Evolutionary conservation across 2,113 vertebrate genomes (phyloP).

Genomic region (Diphyllodes magnificus): DNA sequence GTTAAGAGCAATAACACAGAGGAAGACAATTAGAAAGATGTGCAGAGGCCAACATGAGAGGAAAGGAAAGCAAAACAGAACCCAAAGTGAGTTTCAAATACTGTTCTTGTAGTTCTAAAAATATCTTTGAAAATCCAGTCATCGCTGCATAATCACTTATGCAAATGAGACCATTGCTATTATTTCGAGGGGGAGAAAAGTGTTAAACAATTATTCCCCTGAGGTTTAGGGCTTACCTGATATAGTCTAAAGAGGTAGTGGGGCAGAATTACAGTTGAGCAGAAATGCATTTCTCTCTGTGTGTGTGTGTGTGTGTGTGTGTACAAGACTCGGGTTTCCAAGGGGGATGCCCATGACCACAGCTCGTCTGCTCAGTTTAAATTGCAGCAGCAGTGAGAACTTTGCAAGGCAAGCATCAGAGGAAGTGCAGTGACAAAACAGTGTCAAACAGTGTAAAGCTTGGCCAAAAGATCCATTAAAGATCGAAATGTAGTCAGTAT

Average conservation of each 20-base stretch:
- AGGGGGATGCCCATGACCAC: background rate
- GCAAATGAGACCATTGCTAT: background rate
- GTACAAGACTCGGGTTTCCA: fast-evolving
- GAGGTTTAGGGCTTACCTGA: background rate
- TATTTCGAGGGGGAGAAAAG: fast-evolving
- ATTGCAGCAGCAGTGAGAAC: background rate
- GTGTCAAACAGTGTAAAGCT: background rate
- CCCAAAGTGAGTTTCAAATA: background rate
- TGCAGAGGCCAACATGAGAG: background rate
- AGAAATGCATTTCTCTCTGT: background rate
- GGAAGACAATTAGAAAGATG: background rate
- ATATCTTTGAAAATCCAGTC: background rate
- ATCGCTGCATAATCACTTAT: fast-evolving
- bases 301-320: background rate
- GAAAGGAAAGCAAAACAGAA: background rate
- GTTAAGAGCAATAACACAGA: background rate
- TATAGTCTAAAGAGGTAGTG: background rate
- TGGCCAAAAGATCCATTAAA: background rate
- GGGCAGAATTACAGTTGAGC: background rate
- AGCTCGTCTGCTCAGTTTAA: background rate
- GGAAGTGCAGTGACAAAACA: background rate
- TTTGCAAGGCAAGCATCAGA: background rate
- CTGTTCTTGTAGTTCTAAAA: background rate
- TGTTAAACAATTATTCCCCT: background rate
- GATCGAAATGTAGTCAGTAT: background rate